Percentiles rank a stretch among this genome's conserved stretches.
Conservation (phyloP, 2,888 invertebrate species). For the Podotricha telesiphe region DNA sequence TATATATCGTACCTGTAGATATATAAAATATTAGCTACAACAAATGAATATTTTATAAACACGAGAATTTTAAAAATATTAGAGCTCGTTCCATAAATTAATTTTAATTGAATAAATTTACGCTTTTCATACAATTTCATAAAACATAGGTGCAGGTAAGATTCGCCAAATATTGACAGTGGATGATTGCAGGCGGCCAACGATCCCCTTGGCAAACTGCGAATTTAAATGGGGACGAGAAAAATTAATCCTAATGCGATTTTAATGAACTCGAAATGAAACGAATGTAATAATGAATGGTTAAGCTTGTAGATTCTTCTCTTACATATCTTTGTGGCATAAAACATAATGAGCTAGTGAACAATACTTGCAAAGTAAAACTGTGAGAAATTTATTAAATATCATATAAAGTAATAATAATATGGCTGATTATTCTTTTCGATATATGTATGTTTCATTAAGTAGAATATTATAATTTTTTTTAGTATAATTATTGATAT, state of each 20-base stretch:
- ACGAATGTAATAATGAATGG: constrained; percentile 81
- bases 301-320: constrained; percentile 73
- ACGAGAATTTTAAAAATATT: no score
- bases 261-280: constrained; percentile 82
- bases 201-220: constrained; percentile 78
- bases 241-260: constrained; percentile 84
- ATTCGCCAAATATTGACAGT: constrained; percentile 79
- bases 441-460: no score
- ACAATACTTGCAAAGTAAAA: background rate
- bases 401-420: no score
- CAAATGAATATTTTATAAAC: no score
- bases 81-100: background rate
- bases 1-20: no score
- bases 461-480: no score
- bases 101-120: constrained; percentile 34
- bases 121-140: constrained; percentile 53
- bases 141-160: constrained; percentile 71
- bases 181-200: constrained; percentile 78
- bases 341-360: background rate
- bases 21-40: no score
- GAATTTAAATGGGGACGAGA: constrained; percentile 82
- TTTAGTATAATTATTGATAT: no score
- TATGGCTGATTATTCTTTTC: no score
- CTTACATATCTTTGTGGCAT: constrained; percentile 43
- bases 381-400: background rate